Evolutionary conservation across 92 coral and sea anemone genomes (phyloP), one percentile per base, ranked within the genome.

Genomic region (Phenganax subtilis): DNA sequence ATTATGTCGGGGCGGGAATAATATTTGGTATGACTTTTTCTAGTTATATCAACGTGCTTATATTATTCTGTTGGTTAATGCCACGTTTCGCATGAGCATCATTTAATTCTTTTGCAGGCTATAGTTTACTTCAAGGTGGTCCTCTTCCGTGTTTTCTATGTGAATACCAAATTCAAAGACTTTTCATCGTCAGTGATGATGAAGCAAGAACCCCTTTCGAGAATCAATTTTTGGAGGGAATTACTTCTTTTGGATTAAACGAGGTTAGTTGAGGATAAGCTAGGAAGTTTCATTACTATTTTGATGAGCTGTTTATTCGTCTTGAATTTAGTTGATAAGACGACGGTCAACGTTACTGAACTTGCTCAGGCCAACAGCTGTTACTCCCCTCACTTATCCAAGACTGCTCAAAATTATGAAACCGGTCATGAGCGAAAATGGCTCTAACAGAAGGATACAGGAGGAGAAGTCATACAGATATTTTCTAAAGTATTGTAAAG

Each of bases 401-500:
- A 80, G 47, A 27, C 61, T 87, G 65, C 73, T 63, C 7, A 87
- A 73, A 63, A 55, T 87, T 17, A 53, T 87, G 27, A 37, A 82
- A 0, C 63, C 80, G 0, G 30, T 17, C 25, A 60, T 87, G 10
- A 84, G 85, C 6, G 85, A 79, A 31, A 85, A 70, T 14, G 90
- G 87, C 0, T 61, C 77, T 12, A 87, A 87, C 44, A 57, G 59
- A 28, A 72, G 87, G 65, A 25, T 57, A 10, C 27, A 56, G 17
- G 87, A 87, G 81, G 85, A 79, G 29, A 65, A 28, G 72, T 57
- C 54, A 7, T 87, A 87, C 71, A 63, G 90, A 62, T 37, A 56
- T 66, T 87, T 87, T 57, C 29, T 87, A 58, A 73, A 87, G 47
- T 87, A 87, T 75, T 51, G 84, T 30, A 87, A 87, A 57, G 85